Percentiles rank a stretch among this genome's conserved stretches.
Conservation (phyloP, 2,113 vertebrate species). For the Herpetotheres cachinnans region DNA sequence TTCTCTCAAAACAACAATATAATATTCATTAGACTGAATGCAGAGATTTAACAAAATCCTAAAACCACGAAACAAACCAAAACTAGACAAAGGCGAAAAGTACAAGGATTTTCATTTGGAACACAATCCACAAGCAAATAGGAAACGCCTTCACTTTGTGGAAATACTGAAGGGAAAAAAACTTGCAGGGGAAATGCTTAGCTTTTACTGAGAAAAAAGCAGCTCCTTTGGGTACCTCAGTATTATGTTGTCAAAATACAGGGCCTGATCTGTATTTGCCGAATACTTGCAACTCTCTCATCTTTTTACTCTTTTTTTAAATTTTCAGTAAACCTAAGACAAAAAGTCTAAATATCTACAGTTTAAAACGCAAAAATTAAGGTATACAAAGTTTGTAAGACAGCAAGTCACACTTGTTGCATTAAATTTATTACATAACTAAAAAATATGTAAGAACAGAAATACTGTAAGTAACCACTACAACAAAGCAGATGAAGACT, state of each 20-base stretch:
- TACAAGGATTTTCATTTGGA: not conserved
- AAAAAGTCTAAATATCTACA: not conserved
- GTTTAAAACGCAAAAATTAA: not conserved
- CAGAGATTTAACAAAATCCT: not conserved
- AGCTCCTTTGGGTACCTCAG: not conserved
- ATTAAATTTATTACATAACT: not conserved
- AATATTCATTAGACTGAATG: not conserved
- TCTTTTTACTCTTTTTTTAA: not conserved
- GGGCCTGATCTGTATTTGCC: not conserved
- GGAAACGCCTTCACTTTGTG: not conserved
- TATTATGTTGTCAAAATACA: not conserved
- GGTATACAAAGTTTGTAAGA: not conserved
- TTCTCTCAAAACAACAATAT: conserved; percentile 2
- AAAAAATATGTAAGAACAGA: not conserved
- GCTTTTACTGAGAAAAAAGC: not conserved
- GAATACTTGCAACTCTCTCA: not conserved
- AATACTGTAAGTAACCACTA: not conserved
- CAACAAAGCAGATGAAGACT: not conserved
- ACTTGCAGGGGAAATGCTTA: not conserved
- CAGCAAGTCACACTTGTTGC: not conserved
- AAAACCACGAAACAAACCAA: not conserved
- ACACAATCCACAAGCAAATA: not conserved
- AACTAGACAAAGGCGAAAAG: not conserved
- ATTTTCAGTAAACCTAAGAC: not conserved
- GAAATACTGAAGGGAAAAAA: not conserved